Evolutionary conservation across 1,140 invertebrate genomes (phyloP).

Genomic region (Drosophila pruinosa): DNA sequence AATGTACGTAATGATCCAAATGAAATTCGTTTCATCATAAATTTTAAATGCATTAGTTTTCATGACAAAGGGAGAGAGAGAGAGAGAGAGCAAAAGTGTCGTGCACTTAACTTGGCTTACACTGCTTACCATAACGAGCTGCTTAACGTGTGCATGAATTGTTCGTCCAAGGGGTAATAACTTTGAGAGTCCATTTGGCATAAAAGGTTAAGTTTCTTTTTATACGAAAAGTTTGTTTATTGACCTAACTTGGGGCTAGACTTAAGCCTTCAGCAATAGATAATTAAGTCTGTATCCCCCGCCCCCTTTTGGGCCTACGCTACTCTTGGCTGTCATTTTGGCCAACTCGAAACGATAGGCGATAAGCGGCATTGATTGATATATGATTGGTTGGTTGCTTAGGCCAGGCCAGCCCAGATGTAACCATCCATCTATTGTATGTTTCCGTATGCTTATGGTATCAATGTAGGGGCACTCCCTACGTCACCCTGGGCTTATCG

Average conservation of each 20-base stretch:
- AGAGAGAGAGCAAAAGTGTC: conserved; percentile 3
- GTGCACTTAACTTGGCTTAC: conserved; percentile 7
- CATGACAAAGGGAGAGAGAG: conserved; percentile 41
- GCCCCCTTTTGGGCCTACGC: neutral
- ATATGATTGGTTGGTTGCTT: neutral
- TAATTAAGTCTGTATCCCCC: conserved; percentile 9
- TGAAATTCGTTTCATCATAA: conserved; percentile 59
- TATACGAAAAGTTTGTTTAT: neutral
- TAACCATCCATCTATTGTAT: neutral
- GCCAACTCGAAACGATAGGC: neutral
- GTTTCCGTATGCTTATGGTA: neutral
- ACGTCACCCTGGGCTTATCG: conserved; percentile 9
- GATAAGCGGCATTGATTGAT: conserved; percentile 30
- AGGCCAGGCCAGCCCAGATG: neutral
- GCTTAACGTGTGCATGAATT: conserved; percentile 47
- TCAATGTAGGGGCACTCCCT: conserved; percentile 4
- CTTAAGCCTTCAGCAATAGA: neutral
- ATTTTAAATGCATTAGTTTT: conserved; percentile 79
- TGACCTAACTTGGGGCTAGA: neutral
- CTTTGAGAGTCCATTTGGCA: neutral
- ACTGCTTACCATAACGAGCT: conserved; percentile 20
- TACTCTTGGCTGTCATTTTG: neutral
- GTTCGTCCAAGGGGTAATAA: neutral
- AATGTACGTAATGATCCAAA: conserved; percentile 50
- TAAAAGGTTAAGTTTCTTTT: neutral